A percentile compares a stretch with the other conserved stretches of the same genome.
phyloP scores from a whole-genome alignment of 2,797 vertebrate species.

The Graptemys geographica region DNA sequence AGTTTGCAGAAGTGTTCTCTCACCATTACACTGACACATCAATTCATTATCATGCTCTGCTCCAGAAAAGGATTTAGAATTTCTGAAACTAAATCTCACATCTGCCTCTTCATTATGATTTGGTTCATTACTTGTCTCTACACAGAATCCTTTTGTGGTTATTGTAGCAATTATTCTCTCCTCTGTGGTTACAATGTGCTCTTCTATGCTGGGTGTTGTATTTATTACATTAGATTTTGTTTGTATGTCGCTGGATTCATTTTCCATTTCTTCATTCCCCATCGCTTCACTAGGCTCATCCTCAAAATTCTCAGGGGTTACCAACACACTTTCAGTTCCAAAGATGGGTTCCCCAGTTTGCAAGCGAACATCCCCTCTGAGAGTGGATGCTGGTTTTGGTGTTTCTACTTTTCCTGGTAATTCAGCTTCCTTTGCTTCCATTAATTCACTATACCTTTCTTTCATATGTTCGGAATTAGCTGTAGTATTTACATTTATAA shows the following conservation, averaged over 20 bases:
- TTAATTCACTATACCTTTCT: constrained; percentile 4
- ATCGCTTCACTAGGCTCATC: not conserved
- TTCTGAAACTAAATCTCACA: not conserved
- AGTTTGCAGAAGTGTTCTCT: not conserved
- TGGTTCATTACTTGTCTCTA: not conserved
- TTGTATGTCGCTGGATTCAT: not conserved
- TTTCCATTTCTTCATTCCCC: constrained; percentile 16
- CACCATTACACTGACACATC: not conserved
- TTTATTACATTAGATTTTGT: not conserved
- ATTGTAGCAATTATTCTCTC: not conserved
- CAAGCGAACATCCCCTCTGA: not conserved
- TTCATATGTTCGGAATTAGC: not conserved
- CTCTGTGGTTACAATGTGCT: not conserved
- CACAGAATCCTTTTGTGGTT: not conserved
- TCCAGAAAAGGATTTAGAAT: not conserved
- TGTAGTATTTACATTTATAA: not conserved
- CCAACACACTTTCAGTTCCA: not conserved
- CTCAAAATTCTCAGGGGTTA: constrained; percentile 9
- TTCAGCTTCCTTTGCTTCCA: not conserved
- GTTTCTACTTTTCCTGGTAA: constrained; percentile 1
- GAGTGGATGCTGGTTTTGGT: not conserved
- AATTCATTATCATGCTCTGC: not conserved
- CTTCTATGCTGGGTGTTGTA: not conserved
- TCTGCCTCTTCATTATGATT: not conserved
- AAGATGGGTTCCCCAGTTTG: not conserved